Conservation (phyloP, 1,140 invertebrate genomes). For the Triops longicaudatus region DNA sequence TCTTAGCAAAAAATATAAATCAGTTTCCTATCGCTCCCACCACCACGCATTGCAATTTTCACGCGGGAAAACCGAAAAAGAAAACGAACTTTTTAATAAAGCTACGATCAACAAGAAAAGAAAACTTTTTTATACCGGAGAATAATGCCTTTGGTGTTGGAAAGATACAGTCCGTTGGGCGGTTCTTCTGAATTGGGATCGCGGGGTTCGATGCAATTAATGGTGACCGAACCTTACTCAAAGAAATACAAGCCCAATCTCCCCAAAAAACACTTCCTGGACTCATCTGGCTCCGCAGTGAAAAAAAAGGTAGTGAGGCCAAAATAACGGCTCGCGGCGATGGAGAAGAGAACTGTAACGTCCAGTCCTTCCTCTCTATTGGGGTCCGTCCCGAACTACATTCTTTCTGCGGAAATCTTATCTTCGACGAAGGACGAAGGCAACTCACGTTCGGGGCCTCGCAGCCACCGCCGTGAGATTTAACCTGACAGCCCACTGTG, state of each 20-base stretch:
- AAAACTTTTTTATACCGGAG: no score
- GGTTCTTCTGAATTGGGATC: background rate
- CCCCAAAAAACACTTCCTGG: background rate
- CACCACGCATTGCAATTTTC: no score
- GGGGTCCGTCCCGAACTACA: background rate
- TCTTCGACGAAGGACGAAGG: background rate
- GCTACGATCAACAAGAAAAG: no score
- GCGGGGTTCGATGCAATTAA: background rate
- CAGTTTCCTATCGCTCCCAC: no score
- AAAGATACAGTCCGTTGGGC: background rate
- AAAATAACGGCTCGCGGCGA: background rate
- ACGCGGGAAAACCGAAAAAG: no score
- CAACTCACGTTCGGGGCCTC: background rate
- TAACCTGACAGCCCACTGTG: constrained; percentile 11
- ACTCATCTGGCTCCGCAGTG: background rate
- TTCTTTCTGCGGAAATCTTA: background rate
- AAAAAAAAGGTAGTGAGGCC: background rate
- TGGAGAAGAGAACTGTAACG: background rate
- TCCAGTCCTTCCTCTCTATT: background rate
- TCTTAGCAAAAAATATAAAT: no score
- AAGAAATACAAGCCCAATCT: background rate
- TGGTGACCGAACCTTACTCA: background rate
- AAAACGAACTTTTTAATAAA: no score
- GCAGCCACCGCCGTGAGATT: background rate
- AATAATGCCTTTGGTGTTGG: no score